phyloP scores from a whole-genome alignment of 1,140 invertebrate genomes.

The Drosophila nasuta region DNA sequence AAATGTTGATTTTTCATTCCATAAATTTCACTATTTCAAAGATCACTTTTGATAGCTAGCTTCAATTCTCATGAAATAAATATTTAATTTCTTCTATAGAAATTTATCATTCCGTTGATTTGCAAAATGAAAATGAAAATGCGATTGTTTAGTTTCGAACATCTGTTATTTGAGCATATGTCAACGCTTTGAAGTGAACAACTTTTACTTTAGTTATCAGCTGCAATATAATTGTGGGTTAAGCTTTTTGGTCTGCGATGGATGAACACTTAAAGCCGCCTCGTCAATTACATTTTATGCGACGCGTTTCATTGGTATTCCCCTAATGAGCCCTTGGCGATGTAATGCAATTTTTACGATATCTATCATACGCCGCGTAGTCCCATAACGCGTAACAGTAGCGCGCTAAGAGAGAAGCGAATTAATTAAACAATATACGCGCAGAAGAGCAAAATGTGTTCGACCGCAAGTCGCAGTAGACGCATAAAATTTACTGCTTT shows the following conservation, averaged over 20 bases:
- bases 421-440: constrained; percentile 73
- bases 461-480: constrained; percentile 37
- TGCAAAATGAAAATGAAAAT: not conserved
- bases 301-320: constrained; percentile 55
- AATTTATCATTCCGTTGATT: not conserved
- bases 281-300: constrained; percentile 34
- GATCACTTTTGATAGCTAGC: no score
- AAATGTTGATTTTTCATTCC: no score
- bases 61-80: no score
- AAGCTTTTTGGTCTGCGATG: constrained; percentile 10
- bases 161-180: constrained; percentile 26
- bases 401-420: constrained; percentile 24
- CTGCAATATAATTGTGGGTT: constrained; percentile 25
- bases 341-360: constrained; percentile 75
- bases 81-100: no score
- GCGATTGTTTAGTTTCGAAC: not conserved
- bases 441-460: constrained; percentile 33
- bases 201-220: constrained; percentile 30
- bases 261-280: constrained; percentile 1
- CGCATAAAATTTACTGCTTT: constrained; percentile 67
- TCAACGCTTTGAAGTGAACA: not conserved
- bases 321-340: constrained; percentile 58
- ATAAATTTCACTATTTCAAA: no score
- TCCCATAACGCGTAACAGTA: constrained; percentile 15
- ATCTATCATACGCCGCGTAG: constrained; percentile 69